Evolutionary conservation across 2,113 vertebrate species (phyloP).

Genomic region (Salvelinus sp.): DNA sequence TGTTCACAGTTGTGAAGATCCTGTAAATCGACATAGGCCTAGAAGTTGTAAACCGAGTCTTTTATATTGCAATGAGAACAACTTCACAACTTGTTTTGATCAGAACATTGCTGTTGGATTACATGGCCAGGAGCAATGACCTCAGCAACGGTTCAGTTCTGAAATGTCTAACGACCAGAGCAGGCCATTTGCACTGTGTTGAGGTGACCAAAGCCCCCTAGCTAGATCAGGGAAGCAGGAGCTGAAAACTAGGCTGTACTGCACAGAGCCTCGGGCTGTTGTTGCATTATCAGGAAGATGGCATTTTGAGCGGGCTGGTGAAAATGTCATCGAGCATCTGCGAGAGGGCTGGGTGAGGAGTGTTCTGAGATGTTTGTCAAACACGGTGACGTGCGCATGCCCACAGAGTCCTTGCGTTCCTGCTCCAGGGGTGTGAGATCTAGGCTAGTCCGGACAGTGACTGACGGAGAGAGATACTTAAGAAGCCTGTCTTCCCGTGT

Average conservation of each 20-base stretch:
- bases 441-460: no score
- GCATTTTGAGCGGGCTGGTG: conserved; percentile 47
- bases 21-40: no score
- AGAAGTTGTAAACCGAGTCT: no score
- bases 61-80: no score
- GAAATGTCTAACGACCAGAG: conserved; percentile 48
- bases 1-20: no score
- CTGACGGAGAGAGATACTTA: no score
- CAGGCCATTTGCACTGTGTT: conserved; percentile 42
- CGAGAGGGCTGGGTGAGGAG: not conserved
- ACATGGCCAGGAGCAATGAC: conserved; percentile 19
- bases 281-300: conserved; percentile 44
- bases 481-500: no score
- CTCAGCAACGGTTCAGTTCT: conserved; percentile 20
- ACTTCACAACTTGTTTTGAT: no score
- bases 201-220: conserved; percentile 28
- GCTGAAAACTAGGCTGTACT: conserved; percentile 20
- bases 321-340: conserved; percentile 48
- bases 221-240: conserved; percentile 28
- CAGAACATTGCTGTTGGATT: no score
- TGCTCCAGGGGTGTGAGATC: no score
- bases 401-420: not conserved
- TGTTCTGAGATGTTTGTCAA: not conserved
- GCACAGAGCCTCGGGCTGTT: conserved; percentile 20
- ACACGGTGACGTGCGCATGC: not conserved